Percentiles rank a stretch among this genome's conserved stretches.
phyloP scores from a whole-genome alignment of 1,140 invertebrate species.

The Phenacoccus solenopsis region DNA sequence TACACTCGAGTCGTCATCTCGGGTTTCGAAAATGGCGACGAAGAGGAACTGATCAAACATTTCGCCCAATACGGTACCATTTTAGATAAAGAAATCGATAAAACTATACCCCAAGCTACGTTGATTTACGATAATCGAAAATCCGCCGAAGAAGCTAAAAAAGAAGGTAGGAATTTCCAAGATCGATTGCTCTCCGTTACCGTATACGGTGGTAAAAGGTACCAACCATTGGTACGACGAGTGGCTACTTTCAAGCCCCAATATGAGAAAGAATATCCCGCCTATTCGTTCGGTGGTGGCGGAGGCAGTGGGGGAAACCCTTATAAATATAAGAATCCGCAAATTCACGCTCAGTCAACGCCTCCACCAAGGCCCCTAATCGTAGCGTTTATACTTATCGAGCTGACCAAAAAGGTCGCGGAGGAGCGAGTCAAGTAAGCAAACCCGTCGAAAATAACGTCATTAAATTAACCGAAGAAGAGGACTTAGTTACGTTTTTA shows the following conservation, averaged over 20 bases:
- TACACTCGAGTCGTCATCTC: slow-evolving; percentile 35
- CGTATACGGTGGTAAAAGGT: slow-evolving; percentile 28
- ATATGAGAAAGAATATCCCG: not conserved
- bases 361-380: not conserved
- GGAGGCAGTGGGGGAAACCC: not conserved
- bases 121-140: slow-evolving; percentile 57
- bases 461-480: not conserved
- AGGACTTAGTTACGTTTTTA: not conserved
- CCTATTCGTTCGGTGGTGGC: not conserved
- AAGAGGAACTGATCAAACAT: slow-evolving; percentile 18
- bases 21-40: slow-evolving; percentile 21
- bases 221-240: not conserved
- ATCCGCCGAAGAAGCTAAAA: slow-evolving; percentile 54
- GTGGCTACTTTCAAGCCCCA: not conserved
- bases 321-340: slow-evolving; percentile 7
- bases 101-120: slow-evolving; percentile 49
- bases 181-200: slow-evolving; percentile 37
- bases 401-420: not conserved
- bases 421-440: not conserved
- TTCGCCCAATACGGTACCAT: slow-evolving; percentile 58
- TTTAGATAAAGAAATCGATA: slow-evolving; percentile 50
- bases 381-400: not conserved
- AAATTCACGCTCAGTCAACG: not conserved
- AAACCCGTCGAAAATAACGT: not conserved
- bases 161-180: slow-evolving; percentile 51